Percentiles rank a stretch among this genome's conserved stretches.
Evolutionary conservation across 1,140 invertebrate species (phyloP).

Genomic region (Diabrotica undecimpunctata): DNA sequence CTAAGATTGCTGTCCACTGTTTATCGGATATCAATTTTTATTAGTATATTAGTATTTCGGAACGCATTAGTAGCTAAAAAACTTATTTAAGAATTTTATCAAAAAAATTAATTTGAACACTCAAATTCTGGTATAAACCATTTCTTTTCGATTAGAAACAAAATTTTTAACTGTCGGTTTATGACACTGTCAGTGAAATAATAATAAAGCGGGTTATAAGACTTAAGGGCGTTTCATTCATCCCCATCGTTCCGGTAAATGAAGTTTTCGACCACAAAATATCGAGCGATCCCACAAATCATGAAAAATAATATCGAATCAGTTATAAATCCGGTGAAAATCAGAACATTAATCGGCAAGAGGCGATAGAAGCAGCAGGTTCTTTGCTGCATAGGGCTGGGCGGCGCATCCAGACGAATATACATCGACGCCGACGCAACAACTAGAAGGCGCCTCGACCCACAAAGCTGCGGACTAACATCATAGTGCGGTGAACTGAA

Average conservation of each 20-base stretch:
- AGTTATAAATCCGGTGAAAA: conserved; percentile 32
- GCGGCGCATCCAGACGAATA: conserved; percentile 36
- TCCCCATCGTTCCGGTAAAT: not conserved
- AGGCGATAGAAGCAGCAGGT: conserved; percentile 36
- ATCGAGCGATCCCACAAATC: conserved; percentile 17
- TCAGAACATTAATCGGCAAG: conserved; percentile 24
- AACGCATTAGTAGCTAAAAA: no score
- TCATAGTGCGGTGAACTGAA: conserved; percentile 47
- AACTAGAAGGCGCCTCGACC: conserved; percentile 43
- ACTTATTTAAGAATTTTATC: no score
- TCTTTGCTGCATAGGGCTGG: conserved; percentile 42
- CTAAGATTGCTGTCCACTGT: no score
- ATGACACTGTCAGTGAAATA: no score
- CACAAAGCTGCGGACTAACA: conserved; percentile 45
- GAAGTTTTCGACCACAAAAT: conserved; percentile 10
- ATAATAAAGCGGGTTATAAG: no score
- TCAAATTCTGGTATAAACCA: no score
- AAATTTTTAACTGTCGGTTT: no score
- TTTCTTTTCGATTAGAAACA: no score
- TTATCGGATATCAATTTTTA: no score
- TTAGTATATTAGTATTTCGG: no score
- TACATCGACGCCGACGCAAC: conserved; percentile 47
- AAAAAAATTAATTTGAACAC: no score
- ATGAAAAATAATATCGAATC: conserved; percentile 19
- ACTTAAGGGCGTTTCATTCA: not conserved